A percentile compares a stretch with the other conserved stretches of the same genome.
These are phyloP conservation scores for Platerodrilus igneus DNA, from an alignment of 2,888 invertebrate genomes.

Conservation along the genomic window DNA sequence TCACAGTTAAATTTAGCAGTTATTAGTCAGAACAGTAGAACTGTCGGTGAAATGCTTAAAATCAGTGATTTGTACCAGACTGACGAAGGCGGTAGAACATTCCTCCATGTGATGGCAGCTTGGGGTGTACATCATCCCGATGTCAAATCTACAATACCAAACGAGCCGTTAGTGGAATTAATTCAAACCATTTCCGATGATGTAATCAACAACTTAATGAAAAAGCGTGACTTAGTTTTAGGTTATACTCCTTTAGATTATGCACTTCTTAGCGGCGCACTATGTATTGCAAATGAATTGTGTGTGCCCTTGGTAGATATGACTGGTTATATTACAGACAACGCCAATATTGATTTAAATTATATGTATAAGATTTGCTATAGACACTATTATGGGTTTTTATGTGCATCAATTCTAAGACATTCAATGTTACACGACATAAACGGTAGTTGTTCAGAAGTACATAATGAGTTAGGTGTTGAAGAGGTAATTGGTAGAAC, in stretches of 20 bases:
- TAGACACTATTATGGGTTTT: constrained; percentile 1
- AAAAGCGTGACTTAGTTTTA: not conserved
- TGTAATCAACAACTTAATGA: not conserved
- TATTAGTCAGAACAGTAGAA: constrained; percentile 9
- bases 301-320: not conserved
- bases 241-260: constrained; percentile 5
- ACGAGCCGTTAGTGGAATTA: not conserved
- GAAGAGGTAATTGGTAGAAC: no score
- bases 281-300: constrained; percentile 5
- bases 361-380: not conserved
- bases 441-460: no score
- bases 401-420: no score
- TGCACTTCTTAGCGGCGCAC: not conserved
- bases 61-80: not conserved
- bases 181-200: not conserved
- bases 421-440: no score
- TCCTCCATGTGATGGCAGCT: constrained; percentile 5
- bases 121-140: constrained; percentile 7
- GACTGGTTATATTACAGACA: not conserved
- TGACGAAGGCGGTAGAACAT: constrained; percentile 2
- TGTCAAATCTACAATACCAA: not conserved
- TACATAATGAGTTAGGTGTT: no score
- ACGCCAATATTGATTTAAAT: not conserved
- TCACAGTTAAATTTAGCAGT: constrained; percentile 11
- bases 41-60: constrained; percentile 1